phyloP scores from a whole-genome alignment of 2,888 invertebrate species.

The Hypselothyrea guttata region DNA sequence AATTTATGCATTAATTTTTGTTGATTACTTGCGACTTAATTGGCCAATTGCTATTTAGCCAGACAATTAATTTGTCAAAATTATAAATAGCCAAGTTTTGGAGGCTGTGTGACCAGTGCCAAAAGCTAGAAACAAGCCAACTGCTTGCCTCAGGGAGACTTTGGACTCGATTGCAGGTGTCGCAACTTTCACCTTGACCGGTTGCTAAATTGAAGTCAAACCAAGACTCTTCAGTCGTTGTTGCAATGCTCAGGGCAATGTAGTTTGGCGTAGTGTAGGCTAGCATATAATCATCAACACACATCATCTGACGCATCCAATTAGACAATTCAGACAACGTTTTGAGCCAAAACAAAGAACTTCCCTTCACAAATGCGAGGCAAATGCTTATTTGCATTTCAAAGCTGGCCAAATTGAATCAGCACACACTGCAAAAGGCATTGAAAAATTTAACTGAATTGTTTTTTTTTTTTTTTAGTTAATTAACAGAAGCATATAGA shows the following conservation, averaged over 20 bases:
- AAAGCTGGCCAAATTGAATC: constrained; percentile 61
- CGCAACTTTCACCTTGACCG: constrained; percentile 80
- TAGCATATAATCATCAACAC: constrained; percentile 37
- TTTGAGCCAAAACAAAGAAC: constrained; percentile 62
- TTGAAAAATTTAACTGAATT: constrained; percentile 40
- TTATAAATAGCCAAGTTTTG: constrained; percentile 16
- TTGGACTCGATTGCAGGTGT: constrained; percentile 57
- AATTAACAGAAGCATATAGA: constrained; percentile 55
- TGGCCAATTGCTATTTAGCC: constrained; percentile 65
- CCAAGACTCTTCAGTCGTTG: constrained; percentile 19
- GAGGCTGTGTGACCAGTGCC: constrained; percentile 31
- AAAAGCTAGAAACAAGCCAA: constrained; percentile 2
- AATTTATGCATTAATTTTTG: constrained; percentile 61
- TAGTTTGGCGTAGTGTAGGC: constrained; percentile 27
- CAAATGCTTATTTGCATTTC: constrained; percentile 62
- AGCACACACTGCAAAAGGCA: constrained; percentile 41
- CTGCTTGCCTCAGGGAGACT: constrained; percentile 26
- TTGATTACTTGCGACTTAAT: constrained; percentile 62
- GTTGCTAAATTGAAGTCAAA: constrained; percentile 47
- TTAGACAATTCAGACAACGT: constrained; percentile 36
- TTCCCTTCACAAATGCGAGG: constrained; percentile 64
- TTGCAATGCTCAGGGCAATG: constrained; percentile 35
- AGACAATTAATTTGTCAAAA: constrained; percentile 76
- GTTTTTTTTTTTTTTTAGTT: constrained; percentile 55
- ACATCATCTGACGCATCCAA: constrained; percentile 48